phyloP scores from a whole-genome alignment of 2,113 vertebrate species.

The Atlantisia rogersi region DNA sequence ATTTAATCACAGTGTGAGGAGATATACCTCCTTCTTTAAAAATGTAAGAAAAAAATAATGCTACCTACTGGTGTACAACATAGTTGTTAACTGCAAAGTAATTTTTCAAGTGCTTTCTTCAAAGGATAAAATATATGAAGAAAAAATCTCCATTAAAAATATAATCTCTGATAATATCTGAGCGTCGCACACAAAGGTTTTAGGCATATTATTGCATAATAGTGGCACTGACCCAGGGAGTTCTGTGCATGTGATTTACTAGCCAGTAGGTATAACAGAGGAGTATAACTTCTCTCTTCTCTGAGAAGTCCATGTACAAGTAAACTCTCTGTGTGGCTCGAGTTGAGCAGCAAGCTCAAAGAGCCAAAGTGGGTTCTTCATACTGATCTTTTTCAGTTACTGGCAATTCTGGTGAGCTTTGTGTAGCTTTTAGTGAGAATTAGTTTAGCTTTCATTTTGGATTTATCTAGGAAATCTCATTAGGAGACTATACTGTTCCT shows the following conservation, averaged over 20 bases:
- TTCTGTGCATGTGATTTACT: background rate
- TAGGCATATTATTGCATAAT: background rate
- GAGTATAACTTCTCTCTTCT: background rate
- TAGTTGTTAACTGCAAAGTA: background rate
- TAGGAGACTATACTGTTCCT: background rate
- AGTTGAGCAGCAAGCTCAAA: background rate
- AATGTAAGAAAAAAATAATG: background rate
- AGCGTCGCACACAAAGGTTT: background rate
- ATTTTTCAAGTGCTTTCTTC: background rate
- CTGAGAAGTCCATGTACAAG: background rate
- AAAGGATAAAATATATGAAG: background rate
- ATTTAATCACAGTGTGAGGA: background rate
- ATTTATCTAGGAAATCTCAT: background rate
- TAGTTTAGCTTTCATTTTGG: background rate
- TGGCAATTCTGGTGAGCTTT: background rate
- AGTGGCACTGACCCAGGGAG: background rate
- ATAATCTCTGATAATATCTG: background rate
- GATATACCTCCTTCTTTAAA: background rate
- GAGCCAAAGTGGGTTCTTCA: background rate
- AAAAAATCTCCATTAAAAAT: background rate
- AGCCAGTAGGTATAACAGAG: background rate
- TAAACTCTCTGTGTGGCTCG: background rate
- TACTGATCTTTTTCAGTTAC: background rate
- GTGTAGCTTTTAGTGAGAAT: background rate
- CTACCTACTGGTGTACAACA: background rate